Conservation (phyloP, 2,888 invertebrate genomes). For the Mactromeris polynyma region DNA sequence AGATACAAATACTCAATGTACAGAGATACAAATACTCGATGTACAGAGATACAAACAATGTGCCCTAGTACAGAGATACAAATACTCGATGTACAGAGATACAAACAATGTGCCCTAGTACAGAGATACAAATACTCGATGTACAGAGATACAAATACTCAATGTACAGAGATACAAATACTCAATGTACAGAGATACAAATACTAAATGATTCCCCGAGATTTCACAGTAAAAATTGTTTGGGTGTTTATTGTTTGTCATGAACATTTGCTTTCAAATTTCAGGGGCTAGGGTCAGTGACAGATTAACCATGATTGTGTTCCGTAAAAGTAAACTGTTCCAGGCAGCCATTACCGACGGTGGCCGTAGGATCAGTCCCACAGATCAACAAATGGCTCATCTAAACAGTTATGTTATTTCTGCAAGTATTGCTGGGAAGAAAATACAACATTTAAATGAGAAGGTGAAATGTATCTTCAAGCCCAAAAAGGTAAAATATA, state of each 20-base stretch:
- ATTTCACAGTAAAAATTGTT: no score
- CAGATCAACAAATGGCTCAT: conserved; percentile 55
- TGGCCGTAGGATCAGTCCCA: conserved; percentile 34
- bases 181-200: no score
- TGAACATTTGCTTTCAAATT: background rate
- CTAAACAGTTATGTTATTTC: conserved; percentile 82
- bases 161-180: no score
- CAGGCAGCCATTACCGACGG: conserved; percentile 53
- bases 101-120: no score
- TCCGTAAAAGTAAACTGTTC: conserved; percentile 71
- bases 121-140: no score
- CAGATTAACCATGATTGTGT: conserved; percentile 75
- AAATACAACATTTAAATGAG: conserved; percentile 74
- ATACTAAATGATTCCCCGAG: no score
- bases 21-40: no score
- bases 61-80: no score
- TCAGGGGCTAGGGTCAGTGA: conserved; percentile 47
- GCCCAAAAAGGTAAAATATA: conserved; percentile 75
- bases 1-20: no score
- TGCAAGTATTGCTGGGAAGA: conserved; percentile 78
- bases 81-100: no score
- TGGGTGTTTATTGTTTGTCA: background rate
- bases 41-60: no score
- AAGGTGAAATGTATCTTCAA: conserved; percentile 79
- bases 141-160: no score